Evolutionary conservation across 2,113 vertebrate genomes (phyloP).

Genomic region (Rhinopithecus roxellana): DNA sequence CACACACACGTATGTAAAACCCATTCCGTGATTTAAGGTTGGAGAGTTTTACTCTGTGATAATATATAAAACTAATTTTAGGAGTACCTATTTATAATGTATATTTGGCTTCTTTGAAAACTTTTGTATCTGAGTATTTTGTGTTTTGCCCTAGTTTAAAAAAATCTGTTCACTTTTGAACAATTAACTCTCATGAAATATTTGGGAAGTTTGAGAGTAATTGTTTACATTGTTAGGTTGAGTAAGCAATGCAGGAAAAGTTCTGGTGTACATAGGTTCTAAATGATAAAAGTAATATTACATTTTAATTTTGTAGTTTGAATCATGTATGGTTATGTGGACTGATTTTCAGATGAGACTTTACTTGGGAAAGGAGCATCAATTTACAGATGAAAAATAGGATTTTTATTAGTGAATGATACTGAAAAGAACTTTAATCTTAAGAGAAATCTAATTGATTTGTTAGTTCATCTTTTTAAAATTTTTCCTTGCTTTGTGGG

Average conservation of each 20-base stretch:
- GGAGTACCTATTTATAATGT: background rate
- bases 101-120: conserved; percentile 39
- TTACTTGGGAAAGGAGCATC: conserved; percentile 32
- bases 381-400: conserved; percentile 20
- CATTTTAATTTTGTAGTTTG: conserved; percentile 16
- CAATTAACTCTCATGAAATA: conserved; percentile 1
- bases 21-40: background rate
- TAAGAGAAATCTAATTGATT: background rate
- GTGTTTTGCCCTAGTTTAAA: background rate
- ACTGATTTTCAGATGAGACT: background rate
- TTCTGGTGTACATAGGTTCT: background rate
- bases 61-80: conserved; percentile 1
- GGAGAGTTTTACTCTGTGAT: background rate
- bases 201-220: conserved; percentile 14
- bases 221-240: background rate
- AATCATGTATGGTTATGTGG: background rate
- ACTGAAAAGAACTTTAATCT: background rate
- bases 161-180: background rate
- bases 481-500: background rate
- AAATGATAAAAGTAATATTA: background rate
- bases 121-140: background rate
- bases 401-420: conserved; percentile 13
- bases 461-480: background rate
- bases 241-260: background rate
- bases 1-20: background rate